Conservation (phyloP, 64 coral and sea anemone genomes). For the Porites lutea region DNA sequence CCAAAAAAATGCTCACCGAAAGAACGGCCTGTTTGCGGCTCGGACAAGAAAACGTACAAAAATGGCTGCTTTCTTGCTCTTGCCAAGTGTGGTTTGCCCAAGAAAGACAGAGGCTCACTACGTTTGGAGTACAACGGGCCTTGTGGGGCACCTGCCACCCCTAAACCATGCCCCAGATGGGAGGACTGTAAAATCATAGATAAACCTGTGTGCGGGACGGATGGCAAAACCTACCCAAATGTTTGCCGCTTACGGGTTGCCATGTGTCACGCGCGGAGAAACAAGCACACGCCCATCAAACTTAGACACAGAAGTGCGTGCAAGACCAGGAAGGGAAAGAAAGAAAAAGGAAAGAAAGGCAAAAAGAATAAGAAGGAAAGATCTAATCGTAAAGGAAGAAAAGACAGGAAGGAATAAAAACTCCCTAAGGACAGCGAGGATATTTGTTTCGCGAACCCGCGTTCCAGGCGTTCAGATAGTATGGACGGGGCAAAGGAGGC, state of each 20-base stretch:
- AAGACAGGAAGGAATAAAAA: neutral
- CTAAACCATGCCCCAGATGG: conserved; percentile 69
- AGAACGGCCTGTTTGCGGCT: conserved; percentile 69
- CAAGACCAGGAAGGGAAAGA: conserved; percentile 39
- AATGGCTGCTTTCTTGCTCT: conserved; percentile 78
- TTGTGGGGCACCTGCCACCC: conserved; percentile 42
- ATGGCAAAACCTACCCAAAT: conserved; percentile 78
- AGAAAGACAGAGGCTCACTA: conserved; percentile 54
- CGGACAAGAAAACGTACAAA: conserved; percentile 75
- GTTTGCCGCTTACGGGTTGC: conserved; percentile 78
- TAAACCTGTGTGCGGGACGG: conserved; percentile 69
- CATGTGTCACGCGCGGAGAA: conserved; percentile 74
- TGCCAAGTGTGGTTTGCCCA: conserved; percentile 74
- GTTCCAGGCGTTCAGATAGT: too few species aligned
- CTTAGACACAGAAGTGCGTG: conserved; percentile 66
- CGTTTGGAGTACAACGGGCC: conserved; percentile 50
- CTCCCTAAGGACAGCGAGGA: neutral
- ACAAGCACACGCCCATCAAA: conserved; percentile 24
- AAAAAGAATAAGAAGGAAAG: conserved; percentile 4
- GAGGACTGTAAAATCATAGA: conserved; percentile 67
- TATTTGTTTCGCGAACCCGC: neutral
- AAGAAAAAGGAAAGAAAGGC: neutral
- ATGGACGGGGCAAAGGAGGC: neutral
- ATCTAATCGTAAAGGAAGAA: neutral
- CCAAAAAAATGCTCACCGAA: conserved; percentile 57